Percentiles rank a stretch among this genome's conserved stretches.
These are phyloP conservation scores for Clostera curtula DNA, from an alignment of 2,888 invertebrate genomes.

Conservation along the genomic window DNA sequence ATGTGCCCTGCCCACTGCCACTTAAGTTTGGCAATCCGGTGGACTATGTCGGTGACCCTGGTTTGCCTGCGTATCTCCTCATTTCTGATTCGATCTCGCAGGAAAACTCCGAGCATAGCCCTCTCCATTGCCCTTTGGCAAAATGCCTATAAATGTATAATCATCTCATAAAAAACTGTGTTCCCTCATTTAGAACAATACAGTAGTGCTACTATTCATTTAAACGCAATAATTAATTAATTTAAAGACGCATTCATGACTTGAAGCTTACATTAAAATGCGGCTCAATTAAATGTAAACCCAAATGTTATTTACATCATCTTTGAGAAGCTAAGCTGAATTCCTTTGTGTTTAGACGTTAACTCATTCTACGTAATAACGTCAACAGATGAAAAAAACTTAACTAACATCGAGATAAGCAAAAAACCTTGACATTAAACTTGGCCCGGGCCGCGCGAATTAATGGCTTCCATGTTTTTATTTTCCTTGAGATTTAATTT, in stretches of 20 bases:
- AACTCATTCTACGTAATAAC: constrained; percentile 57
- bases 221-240: not conserved
- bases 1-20: too few species aligned
- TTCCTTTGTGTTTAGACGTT: constrained; percentile 41
- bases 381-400: constrained; percentile 58
- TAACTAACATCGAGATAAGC: constrained; percentile 70
- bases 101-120: too few species aligned
- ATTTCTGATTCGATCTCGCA: too few species aligned
- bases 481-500: constrained; percentile 75
- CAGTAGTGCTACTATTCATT: too few species aligned
- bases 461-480: constrained; percentile 75
- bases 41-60: too few species aligned
- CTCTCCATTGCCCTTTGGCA: too few species aligned
- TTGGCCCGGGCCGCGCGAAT: constrained; percentile 73
- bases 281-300: constrained; percentile 15
- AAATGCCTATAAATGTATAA: too few species aligned
- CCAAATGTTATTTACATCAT: constrained; percentile 10
- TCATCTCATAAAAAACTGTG: too few species aligned
- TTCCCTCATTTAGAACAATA: too few species aligned
- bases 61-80: too few species aligned
- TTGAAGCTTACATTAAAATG: constrained; percentile 8
- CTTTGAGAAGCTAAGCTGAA: constrained; percentile 24
- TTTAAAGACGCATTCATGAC: not conserved
- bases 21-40: too few species aligned
- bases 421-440: constrained; percentile 74